Base-by-base conservation (phyloP, 2,888 invertebrate genomes). In the Choreutis nemorana region DNA sequence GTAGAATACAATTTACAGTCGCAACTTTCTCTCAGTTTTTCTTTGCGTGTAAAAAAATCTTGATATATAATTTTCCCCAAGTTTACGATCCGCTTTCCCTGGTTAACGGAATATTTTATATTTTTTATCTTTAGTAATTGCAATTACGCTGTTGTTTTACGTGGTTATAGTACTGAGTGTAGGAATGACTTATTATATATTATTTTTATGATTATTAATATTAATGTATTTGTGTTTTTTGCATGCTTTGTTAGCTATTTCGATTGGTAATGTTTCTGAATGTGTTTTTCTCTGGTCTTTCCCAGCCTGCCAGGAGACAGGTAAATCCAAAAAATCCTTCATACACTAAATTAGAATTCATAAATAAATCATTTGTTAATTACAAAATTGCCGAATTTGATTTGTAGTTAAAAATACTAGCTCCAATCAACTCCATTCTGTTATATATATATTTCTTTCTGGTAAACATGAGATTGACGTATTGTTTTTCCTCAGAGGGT, bases 401-500 rank as follows among this genome's bases (percentile, higher is more conserved):
- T n/a, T n/a, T n/a, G n/a, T n/a, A n/a, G n/a, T n/a, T n/a, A n/a
- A n/a, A n/a, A n/a, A n/a, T n/a, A n/a, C n/a, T n/a, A n/a, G n/a
- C n/a, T n/a, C n/a, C n/a, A n/a, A n/a, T n/a, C n/a, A n/a, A n/a
- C n/a, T n/a, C n/a, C n/a, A n/a, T n/a, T n/a, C n/a, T n/a, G n/a
- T n/a, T n/a, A n/a, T n/a, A n/a, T n/a, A n/a, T n/a, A n/a, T n/a
- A n/a, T n/a, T n/a, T n/a, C n/a, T n/a, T n/a, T n/a, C n/a, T n/a
- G n/a, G n/a, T n/a, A n/a, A n/a, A n/a, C n/a, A n/a, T n/a, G n/a
- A n/a, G n/a, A n/a, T n/a, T n/a, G n/a, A n/a, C n/a, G n/a, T n/a
- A n/a, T n/a, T n/a, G n/a, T n/a, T n/a, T n/a, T n/a, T n/a, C n/a
- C 64, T 38, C 86, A 88, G 97, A 97, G 84, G 95, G 95, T 45